Evolutionary conservation across 2,113 vertebrate genomes (phyloP), one percentile per base, ranked within the genome.

Genomic region (Anguilla japonica): DNA sequence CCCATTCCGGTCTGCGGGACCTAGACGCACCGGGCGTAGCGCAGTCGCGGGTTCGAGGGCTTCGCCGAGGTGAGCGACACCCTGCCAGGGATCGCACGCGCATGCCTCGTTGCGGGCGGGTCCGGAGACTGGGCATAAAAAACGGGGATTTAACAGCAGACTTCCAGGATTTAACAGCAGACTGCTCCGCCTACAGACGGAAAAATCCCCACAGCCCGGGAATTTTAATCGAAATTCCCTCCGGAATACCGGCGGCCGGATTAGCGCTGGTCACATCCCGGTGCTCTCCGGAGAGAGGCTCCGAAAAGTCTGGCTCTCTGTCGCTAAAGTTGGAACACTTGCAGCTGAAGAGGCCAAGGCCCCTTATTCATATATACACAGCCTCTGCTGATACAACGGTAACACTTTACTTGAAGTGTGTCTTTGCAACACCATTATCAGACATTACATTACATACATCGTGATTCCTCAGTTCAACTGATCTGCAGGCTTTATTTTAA

Each of bases 101-200:
- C 50, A 34, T 1, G 46, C 86, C 81, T 79, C 71, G 67, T 87
- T 41, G 82, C 79, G 75, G 29, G 18, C 50, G 29, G 63, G 67
- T 83, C 14, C 67, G 46, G 81, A 83, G 67, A 22, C 39, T 34
- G 26, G 22, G 81, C 39, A 53, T 75, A 43, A 83, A 79, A 50
- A n/a, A n/a, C n/a, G n/a, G n/a, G 67, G 71, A 79, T 83, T 87
- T 83, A 57, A 83, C 43, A 67, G 82, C 67, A 57, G 86, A 83
- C 63, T 83, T n/a, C n/a, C n/a, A 50, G 67, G 71, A 79, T 83
- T 87, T 83, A 57, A 83, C 43, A 67, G 82, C 67, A 57, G 86
- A 83, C 63, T 83, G 71, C 11, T 29, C 71, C 13, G 57, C 43
- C 78, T 43, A 39, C 43, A 53, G 29, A 40, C 50, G 41, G 67